These are phyloP conservation scores for Cettia cetti DNA, from an alignment of 2,113 vertebrate species.

Conservation along the genomic window DNA sequence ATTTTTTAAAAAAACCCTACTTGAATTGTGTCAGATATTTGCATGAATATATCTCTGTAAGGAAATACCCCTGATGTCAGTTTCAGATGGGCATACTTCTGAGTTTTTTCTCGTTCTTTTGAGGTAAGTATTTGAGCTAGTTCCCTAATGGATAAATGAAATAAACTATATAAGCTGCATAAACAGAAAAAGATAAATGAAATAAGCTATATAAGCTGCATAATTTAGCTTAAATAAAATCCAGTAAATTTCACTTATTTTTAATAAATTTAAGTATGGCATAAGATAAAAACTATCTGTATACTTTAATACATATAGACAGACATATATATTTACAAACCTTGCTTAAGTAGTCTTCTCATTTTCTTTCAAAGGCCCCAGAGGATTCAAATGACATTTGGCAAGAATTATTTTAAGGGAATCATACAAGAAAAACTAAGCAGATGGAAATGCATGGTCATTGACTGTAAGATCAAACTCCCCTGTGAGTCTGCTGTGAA, in stretches of 20 bases:
- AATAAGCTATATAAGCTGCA: not conserved
- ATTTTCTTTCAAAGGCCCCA: not conserved
- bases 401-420: constrained; percentile 33
- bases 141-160: not conserved
- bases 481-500: not conserved
- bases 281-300: not conserved
- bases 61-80: too few relatives aligned
- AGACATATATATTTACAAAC: constrained; percentile 44
- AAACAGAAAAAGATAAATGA: not conserved
- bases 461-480: constrained; percentile 14
- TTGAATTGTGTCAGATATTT: not conserved
- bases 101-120: not conserved
- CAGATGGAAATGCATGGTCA: not conserved
- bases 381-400: constrained; percentile 19
- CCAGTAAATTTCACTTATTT: constrained; percentile 13
- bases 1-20: accelerated
- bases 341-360: constrained; percentile 28
- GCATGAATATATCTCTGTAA: not conserved
- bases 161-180: too few relatives aligned
- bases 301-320: constrained; percentile 21
- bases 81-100: not conserved
- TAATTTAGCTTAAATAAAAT: not conserved
- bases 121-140: not conserved
- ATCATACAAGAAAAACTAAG: constrained; percentile 13
- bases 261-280: constrained; percentile 18